Evolutionary conservation across 1,140 invertebrate species (phyloP), one percentile per base, ranked within the genome.

Genomic region (Hirudo medicinalis): DNA sequence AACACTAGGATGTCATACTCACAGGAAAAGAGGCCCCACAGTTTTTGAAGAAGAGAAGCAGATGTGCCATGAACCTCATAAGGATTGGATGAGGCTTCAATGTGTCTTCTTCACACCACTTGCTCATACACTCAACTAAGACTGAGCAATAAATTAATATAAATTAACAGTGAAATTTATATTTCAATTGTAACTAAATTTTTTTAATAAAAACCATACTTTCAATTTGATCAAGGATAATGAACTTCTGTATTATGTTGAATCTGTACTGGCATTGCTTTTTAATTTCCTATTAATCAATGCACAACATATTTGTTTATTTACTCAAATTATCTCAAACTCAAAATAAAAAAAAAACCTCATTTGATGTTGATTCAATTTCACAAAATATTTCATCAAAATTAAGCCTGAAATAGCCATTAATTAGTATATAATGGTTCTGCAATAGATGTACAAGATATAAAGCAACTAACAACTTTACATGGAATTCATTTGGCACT

Each of bases 41-140:
- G 57, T 22, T 85, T 53, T 89, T 84, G 36, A 95, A 85, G 72
- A 94, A 88, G 0, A 95, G 82, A 19, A 92, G 86, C 22, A 97
- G 80, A 82, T 97, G 92, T 0, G 91, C 88, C 76, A 91, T 82
- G 74, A 93, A 91, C 29, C 55, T 57, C 75, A 91, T 76, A 67
- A 90, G 86, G 73, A 89, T 87, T 0, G 75, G 70, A 15, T 78
- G 75, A 9, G 77, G 49, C 2, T 67, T 63, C 8, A 72, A 55
- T 22, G 67, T 54, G 9, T 79, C 76, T 60, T 76, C 75, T 27
- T 74, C 72, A 15, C 80, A 72, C 80, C 80, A 82, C 27, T 76
- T 79, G 36, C 85, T 82, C 78, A 90, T 85, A 57, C 85, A 82
- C 70, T 86, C 83, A 76, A 90, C 80, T 32, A 90, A 76, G 54